Evolutionary conservation across 2,888 invertebrate genomes (phyloP), one percentile per base, ranked within the genome.

Genomic region (Drosophila suboccidentalis): DNA sequence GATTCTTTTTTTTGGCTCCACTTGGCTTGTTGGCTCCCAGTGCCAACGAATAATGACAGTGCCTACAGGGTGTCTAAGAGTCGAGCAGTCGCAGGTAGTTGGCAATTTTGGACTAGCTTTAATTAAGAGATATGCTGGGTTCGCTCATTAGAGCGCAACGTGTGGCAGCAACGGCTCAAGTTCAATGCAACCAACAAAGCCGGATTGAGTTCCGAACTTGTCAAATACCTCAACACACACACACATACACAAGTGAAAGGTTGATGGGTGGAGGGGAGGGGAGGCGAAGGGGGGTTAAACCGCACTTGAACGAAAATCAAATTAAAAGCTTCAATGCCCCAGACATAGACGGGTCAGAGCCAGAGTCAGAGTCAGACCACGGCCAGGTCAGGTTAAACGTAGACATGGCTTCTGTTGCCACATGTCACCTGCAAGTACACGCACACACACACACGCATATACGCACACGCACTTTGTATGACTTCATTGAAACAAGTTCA

Each of bases 231-330:
- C 53, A 49, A 59, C 54, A 61, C 26, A 38, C 17, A 46, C 11
- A 43, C 26, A 59, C 65, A 62, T 32, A 61, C 47, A 29, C 53
- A 69, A 50, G 19, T 32, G 34, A 2, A 4, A 13, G 13, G 13
- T 19, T 2, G 9, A 2, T 13, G 15, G 4, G 1, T 26, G 11
- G 17, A 2, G 29, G 6, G 4, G 13, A n/a, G 29, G 10, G 26
- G 15, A 17, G 13, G 11, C 8, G 4, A 1, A 36, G 53, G 59
- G 43, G 62, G 57, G 46, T 57, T 51, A 90, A 89, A 89, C 91
- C 86, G 84, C 90, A 90, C 90, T 90, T 84, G 90, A 89, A 87
- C 87, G 87, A 89, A 90, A 88, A 90, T 88, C 87, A 88, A 88
- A 88, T 88, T 87, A 88, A 88, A 88, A 87, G 89, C 87, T 88